Evolutionary conservation across 2,888 invertebrate species (phyloP), one percentile per base, ranked within the genome.

Genomic region (Smittia aterrima): DNA sequence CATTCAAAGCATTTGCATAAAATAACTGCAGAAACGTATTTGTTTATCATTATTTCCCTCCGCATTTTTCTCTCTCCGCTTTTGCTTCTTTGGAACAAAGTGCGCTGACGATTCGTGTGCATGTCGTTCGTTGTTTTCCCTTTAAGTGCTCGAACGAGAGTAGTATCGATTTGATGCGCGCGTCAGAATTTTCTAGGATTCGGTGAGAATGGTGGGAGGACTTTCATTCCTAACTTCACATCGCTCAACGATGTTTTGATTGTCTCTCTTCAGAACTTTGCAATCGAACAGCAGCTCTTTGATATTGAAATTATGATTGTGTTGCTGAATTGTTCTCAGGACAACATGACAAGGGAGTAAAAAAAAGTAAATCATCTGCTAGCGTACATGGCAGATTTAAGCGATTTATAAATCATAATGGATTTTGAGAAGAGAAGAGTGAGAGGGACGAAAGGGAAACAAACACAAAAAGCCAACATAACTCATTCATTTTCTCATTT

Each of bases 401-500:
- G 25, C 64, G 27, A 64, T 64, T 64, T 64, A 64, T 64, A 64
- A 64, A 64, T 64, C 64, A 64, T 64, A 64, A 64, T 64, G 64
- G 64, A 27, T 64, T 64, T 64, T 22, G 6, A 20, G 2, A 13
- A 18, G 22, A 58, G 22, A 18, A 22, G 58, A 22, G 20, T 58
- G 6, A 58, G 27, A 64, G 27, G 3, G 64, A 27, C 64, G 1
- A n/a, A 11, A 64, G 16, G 25, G 27, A 64, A 13, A 27, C n/a
- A 64, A n/a, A 64, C 22, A 27, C 20, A 22, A 58, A 4, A 58
- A 20, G 18, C 7, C 58, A 58, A 58, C 64, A 72, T 72, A 72
- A 72, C 53, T 72, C 71, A 72, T 72, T 68, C 68, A 53, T 54
- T 72, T 72, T 62, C 38, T 58, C 62, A 58, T 62, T 58, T 62